Evolutionary conservation across 2,113 vertebrate species (phyloP), one percentile per base, ranked within the genome.

Genomic region (Laticauda colubrina): DNA sequence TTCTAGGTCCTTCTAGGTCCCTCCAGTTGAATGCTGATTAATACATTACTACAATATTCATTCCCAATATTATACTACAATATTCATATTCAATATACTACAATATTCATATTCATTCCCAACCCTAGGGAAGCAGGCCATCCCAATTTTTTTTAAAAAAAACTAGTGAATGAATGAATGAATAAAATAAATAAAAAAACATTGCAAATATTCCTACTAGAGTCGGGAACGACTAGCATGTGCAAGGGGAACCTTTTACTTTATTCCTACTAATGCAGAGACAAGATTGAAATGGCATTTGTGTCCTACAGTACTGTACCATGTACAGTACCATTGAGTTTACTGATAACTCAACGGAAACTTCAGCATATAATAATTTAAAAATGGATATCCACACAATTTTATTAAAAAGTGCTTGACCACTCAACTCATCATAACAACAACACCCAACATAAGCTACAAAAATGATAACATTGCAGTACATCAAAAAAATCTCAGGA

Each of bases 381-480:
- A 48, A 93, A 94, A 95, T 69, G 14, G 29, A 69, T 69, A 69
- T 5, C 64, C 64, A 69, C n/a, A 34, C 29, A 34, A 34, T 14
- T 69, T n/a, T 69, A 69, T 69, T 34, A 69, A 69, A 69, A 69
- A 69, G 29, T 18, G 64, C 29, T 29, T 69, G 29, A 69, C 29
- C 12, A 69, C 29, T 34, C 29, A 69, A 69, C 64, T 34, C 64
- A 34, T n/a, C 29, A 34, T 69, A 34, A n/a, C 29, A 51, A 34
- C 24, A 61, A 26, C 9, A 26, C 8, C 12, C 12, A 69, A 69
- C 29, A 34, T 4, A 69, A 69, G 64, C 12, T 34, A 29, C n/a
- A 69, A 69, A 69, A 69, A 34, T 14, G 29, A 34, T 34, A 34
- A 69, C 29, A 34, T 69, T 69, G 64, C 64, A 69, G 34, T 69